Conservation (phyloP, 2,888 invertebrate genomes). For the Sminthurinus aureus region DNA sequence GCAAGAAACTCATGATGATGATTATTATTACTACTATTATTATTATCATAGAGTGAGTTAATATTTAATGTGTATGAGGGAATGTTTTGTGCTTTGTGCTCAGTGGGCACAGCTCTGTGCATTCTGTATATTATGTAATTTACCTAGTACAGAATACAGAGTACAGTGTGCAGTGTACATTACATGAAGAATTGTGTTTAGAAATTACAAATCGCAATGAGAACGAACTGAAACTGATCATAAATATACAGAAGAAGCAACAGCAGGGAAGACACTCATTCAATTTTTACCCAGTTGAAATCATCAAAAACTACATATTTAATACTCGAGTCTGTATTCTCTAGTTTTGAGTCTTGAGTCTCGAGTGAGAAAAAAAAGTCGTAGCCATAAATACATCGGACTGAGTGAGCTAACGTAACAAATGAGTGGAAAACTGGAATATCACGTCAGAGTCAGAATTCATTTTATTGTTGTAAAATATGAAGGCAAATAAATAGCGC, state of each 20-base stretch:
- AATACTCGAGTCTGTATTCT: no score
- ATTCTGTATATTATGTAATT: neutral
- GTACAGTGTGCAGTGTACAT: neutral
- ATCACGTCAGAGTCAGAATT: slow-evolving; percentile 47
- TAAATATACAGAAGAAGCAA: slow-evolving; percentile 14
- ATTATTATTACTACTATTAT: neutral
- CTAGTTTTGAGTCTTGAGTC: no score
- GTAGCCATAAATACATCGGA: slow-evolving; percentile 53
- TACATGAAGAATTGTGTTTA: neutral
- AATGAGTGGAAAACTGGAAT: slow-evolving; percentile 54
- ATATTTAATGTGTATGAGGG: slow-evolving; percentile 3
- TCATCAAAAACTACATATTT: neutral
- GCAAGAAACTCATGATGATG: slow-evolving; percentile 32
- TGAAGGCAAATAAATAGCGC: slow-evolving; percentile 51
- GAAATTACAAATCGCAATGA: neutral
- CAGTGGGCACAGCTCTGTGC: no score
- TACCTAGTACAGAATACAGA: neutral
- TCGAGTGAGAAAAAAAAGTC: slow-evolving; percentile 43
- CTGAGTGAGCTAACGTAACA: slow-evolving; percentile 36
- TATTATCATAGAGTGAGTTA: neutral
- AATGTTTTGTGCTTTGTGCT: slow-evolving; percentile 11
- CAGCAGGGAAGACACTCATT: slow-evolving; percentile 38
- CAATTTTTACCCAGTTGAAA: slow-evolving; percentile 20
- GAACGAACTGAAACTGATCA: neutral
- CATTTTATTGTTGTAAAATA: slow-evolving; percentile 55